Conservation (phyloP, 1,140 invertebrate species). For the Propsilocerus akamusi region DNA sequence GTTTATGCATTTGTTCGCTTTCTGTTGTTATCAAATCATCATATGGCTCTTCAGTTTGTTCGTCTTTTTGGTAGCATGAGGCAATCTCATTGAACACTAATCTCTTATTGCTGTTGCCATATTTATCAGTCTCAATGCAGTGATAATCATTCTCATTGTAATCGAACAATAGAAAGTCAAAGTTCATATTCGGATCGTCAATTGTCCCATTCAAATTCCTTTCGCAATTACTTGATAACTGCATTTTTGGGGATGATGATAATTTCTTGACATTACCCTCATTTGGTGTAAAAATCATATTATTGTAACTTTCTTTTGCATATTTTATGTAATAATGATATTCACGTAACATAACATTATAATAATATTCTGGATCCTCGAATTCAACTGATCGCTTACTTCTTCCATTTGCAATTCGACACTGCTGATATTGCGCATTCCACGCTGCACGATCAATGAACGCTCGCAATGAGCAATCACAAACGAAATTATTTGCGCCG, state of each 20-base stretch:
- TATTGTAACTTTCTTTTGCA: constrained; percentile 5
- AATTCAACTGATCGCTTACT: background rate
- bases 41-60: constrained; percentile 6
- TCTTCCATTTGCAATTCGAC: too few relatives aligned
- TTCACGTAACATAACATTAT: background rate
- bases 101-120: constrained; percentile 8
- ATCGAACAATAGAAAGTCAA: constrained; percentile 17
- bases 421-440: constrained; percentile 10
- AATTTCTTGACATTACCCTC: background rate
- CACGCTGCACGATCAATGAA: constrained; percentile 24
- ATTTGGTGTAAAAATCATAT: constrained; percentile 4
- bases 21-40: background rate
- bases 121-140: constrained; percentile 16
- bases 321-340: background rate
- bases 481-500: constrained; percentile 30
- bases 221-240: too few relatives aligned
- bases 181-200: constrained; percentile 6
- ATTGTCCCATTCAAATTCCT: too few relatives aligned
- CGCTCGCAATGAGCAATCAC: constrained; percentile 27
- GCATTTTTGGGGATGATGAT: too few relatives aligned
- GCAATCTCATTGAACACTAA: constrained; percentile 11
- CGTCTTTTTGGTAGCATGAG: constrained; percentile 11
- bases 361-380: background rate
- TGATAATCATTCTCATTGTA: constrained; percentile 14
- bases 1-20: background rate